Conservation (phyloP, 2,888 invertebrate species). For the Bruchidius siliquastri region DNA sequence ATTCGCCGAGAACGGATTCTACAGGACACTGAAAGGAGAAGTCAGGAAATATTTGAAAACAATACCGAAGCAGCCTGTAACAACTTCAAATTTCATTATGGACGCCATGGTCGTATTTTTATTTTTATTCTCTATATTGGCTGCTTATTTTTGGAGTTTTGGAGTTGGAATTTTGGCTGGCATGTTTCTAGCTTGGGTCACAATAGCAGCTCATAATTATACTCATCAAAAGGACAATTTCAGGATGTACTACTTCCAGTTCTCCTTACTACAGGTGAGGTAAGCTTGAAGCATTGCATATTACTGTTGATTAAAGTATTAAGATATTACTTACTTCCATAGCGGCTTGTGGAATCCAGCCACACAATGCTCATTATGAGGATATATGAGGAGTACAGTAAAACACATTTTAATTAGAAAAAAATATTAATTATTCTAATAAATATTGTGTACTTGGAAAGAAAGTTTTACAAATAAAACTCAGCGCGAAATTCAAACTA, state of each 20-base stretch:
- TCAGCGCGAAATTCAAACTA: no score
- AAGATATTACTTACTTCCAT: no score
- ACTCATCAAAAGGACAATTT: conserved; percentile 72
- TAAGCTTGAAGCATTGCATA: conserved; percentile 31
- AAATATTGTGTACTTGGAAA: no score
- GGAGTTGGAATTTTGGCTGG: conserved; percentile 52
- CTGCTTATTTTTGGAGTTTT: conserved; percentile 40
- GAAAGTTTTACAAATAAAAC: no score
- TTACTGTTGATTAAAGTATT: no score
- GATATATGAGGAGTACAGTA: no score
- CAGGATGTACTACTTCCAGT: conserved; percentile 73
- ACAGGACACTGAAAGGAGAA: conserved; percentile 61
- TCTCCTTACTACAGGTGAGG: conserved; percentile 63
- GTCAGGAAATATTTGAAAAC: conserved; percentile 49
- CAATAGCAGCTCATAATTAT: conserved; percentile 69
- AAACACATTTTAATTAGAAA: no score
- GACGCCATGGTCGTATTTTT: conserved; percentile 40
- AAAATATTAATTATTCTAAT: no score
- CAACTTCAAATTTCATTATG: conserved; percentile 44
- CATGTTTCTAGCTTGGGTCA: conserved; percentile 54
- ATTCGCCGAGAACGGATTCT: conserved; percentile 71
- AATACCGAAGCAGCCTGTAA: conserved; percentile 46
- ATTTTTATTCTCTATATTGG: conserved; percentile 33
- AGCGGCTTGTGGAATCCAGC: no score
- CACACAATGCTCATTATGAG: no score